Base-by-base conservation (phyloP, 2,797 vertebrate genomes). In the Hydrophis major region DNA sequence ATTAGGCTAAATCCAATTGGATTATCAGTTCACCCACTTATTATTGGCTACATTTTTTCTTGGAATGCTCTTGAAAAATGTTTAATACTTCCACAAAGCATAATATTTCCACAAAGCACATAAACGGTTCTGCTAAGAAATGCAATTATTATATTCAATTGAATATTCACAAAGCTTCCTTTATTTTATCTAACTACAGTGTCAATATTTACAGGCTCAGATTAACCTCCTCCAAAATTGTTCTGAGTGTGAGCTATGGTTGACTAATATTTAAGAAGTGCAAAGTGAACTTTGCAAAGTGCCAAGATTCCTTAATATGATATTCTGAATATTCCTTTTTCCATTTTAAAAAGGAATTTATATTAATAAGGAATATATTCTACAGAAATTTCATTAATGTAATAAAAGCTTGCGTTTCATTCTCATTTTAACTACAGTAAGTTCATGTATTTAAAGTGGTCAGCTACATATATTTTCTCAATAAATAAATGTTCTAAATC, bases 1-100 rank as follows among this genome's bases (percentile, higher is more conserved):
- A 50, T 63, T 32, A 92, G 0, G 0, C 42, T 2, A 0, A 20
- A 6, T 86, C 60, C 0, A 0, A 27, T 69, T 1, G 88, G 37
- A 47, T 55, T 69, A 86, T 87, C 83, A 50, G n/a, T 32, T 91
- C 94, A 89, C 53, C 6, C 0, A 66, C 22, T 18, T 83, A 66
- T 61, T 66, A 57, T 20, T 74, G 74, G 4, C 20, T 47, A 83
- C 4, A 10, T 4, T 56, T 53, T 12, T 10, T 16, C 47, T 11
- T n/a, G 50, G 69, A 74, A 88, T n/a, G 20, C 14, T 28, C 88
- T 93, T 83, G n/a, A 55, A 37, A 88, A 92, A 91, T 66, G 42
- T 88, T 89, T 47, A 20, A n/a, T 55, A 56, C n/a, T 86, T 55
- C 53, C 53, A 55, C 53, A 55, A 55, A 61, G 42, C 50, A 47